Evolutionary conservation across 2,797 vertebrate species (phyloP).

Genomic region (Vireo griseus): DNA sequence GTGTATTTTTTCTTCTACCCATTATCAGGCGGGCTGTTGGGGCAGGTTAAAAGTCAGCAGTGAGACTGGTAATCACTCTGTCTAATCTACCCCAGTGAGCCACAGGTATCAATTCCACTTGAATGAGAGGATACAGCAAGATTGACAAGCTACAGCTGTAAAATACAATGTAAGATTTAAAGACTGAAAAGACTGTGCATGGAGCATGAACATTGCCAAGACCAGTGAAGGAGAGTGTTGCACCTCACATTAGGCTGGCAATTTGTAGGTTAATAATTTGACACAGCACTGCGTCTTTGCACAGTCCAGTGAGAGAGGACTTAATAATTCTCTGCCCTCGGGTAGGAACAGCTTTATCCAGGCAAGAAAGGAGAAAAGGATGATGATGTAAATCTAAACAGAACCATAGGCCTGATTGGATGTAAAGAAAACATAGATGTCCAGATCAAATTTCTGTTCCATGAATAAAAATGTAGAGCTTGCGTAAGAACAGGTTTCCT

Average conservation of each 20-base stretch:
- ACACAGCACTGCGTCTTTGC: not conserved
- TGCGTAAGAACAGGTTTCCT: not conserved
- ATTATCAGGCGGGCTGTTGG: not conserved
- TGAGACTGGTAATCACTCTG: not conserved
- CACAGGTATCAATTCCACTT: not conserved
- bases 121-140: not conserved
- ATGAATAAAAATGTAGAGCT: not conserved
- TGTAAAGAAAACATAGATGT: not conserved
- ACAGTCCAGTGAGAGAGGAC: not conserved
- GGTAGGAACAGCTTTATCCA: not conserved
- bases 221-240: not conserved
- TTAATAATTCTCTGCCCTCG: not conserved
- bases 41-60: not conserved
- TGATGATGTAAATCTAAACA: not conserved
- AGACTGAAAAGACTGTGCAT: not conserved
- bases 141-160: not conserved
- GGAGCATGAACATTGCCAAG: not conserved
- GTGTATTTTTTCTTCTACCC: not conserved
- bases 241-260: not conserved
- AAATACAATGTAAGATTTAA: not conserved
- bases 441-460: not conserved
- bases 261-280: not conserved
- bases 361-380: not conserved
- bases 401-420: accelerated
- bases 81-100: not conserved